phyloP scores from a whole-genome alignment of 2,113 vertebrate genomes.

The Chloropsis hardwickii region DNA sequence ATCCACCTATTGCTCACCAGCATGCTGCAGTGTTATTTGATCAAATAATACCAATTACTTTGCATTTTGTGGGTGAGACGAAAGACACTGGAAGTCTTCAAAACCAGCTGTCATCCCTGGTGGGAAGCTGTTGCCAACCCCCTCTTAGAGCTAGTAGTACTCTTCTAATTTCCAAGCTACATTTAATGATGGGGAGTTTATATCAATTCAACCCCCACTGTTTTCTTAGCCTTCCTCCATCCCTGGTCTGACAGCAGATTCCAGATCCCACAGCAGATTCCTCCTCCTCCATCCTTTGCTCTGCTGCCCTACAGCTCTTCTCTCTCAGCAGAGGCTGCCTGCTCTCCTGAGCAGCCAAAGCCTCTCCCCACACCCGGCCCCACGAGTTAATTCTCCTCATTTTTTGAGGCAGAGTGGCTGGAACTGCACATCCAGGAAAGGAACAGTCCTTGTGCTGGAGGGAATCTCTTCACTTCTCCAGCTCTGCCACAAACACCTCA shows the following conservation, averaged over 20 bases:
- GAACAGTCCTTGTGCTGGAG: not conserved
- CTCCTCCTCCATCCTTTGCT: not conserved
- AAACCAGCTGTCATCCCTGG: not conserved
- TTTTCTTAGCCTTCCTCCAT: not conserved
- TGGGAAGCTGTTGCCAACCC: not conserved
- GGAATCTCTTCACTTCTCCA: not conserved
- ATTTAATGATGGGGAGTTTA: not conserved
- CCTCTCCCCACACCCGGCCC: not conserved
- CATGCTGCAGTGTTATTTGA: not conserved
- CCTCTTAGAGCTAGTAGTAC: not conserved
- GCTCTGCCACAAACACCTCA: not conserved
- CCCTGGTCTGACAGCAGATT: not conserved
- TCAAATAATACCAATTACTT: not conserved
- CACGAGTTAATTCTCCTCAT: not conserved
- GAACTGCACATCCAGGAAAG: not conserved
- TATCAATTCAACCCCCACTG: not conserved
- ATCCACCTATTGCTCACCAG: not conserved
- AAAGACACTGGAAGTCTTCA: not conserved
- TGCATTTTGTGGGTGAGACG: not conserved
- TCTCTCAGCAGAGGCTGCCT: not conserved
- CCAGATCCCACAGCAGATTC: not conserved
- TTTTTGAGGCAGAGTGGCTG: not conserved
- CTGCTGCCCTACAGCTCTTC: not conserved
- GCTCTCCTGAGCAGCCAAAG: not conserved
- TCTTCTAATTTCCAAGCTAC: not conserved